phyloP scores from a whole-genome alignment of 1,140 invertebrate genomes.

The Asbolus verrucosus region DNA sequence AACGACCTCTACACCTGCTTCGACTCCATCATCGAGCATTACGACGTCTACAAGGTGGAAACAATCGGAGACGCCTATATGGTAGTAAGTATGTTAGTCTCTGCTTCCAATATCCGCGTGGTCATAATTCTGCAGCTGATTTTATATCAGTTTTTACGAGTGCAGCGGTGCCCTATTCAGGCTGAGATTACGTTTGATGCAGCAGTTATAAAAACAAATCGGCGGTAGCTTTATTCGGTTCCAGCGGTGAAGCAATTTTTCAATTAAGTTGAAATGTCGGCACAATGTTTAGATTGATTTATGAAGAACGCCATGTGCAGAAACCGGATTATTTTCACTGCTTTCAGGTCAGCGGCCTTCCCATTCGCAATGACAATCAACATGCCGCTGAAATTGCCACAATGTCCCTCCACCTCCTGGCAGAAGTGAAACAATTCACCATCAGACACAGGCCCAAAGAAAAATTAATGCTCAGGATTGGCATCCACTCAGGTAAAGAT shows the following conservation, averaged over 20 bases:
- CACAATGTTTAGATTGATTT: slow-evolving; percentile 13
- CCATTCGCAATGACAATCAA: slow-evolving; percentile 78
- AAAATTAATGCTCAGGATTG: slow-evolving; percentile 87
- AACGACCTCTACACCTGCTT: slow-evolving; percentile 95
- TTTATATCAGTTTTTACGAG: no score
- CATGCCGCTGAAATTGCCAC: slow-evolving; percentile 94
- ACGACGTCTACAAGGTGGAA: slow-evolving; percentile 95
- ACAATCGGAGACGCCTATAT: slow-evolving; percentile 93
- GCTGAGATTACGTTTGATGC: no score
- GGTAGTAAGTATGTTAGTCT: slow-evolving; percentile 74
- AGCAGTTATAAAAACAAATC: no score
- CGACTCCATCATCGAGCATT: slow-evolving; percentile 90
- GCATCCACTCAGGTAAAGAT: slow-evolving; percentile 86
- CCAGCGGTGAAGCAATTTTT: neutral
- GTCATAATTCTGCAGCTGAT: no score
- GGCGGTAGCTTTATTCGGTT: neutral
- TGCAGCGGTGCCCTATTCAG: no score
- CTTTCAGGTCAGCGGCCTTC: slow-evolving; percentile 83
- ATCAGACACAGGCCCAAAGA: slow-evolving; percentile 89
- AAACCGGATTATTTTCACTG: slow-evolving; percentile 4
- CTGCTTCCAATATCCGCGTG: neutral
- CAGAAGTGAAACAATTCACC: slow-evolving; percentile 85
- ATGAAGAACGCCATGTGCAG: neutral
- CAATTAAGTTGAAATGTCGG: neutral
- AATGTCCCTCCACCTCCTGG: slow-evolving; percentile 89